Base-by-base conservation (phyloP, 2,888 invertebrate species). In the Orthosia gracilis region DNA sequence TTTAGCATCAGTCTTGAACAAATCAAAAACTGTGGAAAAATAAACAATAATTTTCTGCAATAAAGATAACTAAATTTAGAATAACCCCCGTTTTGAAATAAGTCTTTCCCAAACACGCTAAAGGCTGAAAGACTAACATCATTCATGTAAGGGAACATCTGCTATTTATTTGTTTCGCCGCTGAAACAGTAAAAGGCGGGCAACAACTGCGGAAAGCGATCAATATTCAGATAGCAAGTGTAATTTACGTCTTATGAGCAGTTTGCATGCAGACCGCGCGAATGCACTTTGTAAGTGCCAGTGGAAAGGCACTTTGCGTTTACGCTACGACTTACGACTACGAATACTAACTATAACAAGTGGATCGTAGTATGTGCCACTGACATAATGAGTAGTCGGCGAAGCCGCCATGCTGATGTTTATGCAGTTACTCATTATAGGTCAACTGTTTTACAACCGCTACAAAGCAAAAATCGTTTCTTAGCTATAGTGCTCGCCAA, bases 231-330 rank as follows among this genome's bases (percentile, higher is more conserved):
- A 80, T 79, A 78, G 62, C 69, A 57, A 76, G 84, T 74, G 70
- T 66, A 73, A 86, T 84, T 80, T 81, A 78, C 52, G 45, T 69
- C 59, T 69, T 83, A 83, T 59, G 63, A 64, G 23, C 73, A 52
- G 76, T 75, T 76, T 80, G 78, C 85, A 78, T 80, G 87, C 87
- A 82, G 49, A 61, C 69, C 47, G 67, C 76, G 64, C 64, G 18
- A 85, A 75, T 85, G 82, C 78, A 74, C 31, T 75, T 68, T 75
- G 49, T 74, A 66, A 57, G 58, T 76, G 67, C 31, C 64, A 69
- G 59, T 71, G 49, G 69, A 79, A 84, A 82, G 62, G 76, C 68
- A 65, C 52, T 64, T 40, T 40, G 26, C 15, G 47, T 71, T 78
- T 50, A 57, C 15, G n/a, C 17, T 68, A 52, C 4, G 13, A 65